Conservation (phyloP, 2,797 vertebrate genomes). For the Falco berigora region DNA sequence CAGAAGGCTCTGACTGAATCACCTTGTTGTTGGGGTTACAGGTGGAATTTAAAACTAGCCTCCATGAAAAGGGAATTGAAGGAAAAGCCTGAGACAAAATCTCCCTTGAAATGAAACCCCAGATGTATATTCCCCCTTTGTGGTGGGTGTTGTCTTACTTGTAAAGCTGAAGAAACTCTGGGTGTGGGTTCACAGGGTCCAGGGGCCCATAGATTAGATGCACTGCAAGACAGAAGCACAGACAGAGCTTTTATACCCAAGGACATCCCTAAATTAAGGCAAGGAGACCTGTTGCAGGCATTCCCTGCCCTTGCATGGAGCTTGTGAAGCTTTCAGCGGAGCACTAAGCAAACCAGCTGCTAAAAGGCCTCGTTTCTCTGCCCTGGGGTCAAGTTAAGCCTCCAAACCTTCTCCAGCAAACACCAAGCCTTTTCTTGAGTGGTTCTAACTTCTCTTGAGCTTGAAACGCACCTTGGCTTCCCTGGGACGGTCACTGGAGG, state of each 20-base stretch:
- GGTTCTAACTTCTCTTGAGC: background rate
- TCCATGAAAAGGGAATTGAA: background rate
- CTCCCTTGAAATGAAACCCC: background rate
- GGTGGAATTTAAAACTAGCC: background rate
- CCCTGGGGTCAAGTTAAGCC: background rate
- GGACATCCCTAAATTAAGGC: background rate
- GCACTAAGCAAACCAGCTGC: background rate
- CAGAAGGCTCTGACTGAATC: background rate
- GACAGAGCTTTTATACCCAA: background rate
- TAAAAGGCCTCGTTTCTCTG: background rate
- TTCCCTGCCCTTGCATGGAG: accelerated
- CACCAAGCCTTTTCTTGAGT: background rate
- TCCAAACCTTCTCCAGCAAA: background rate
- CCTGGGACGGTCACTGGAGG: background rate
- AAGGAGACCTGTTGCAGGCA: background rate
- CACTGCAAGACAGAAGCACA: slow-evolving; percentile 74
- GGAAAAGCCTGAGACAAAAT: background rate
- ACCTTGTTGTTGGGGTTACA: background rate
- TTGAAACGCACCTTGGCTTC: background rate
- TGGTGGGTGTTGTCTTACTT: slow-evolving; percentile 74
- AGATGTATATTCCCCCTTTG: accelerated
- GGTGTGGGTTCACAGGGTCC: slow-evolving; percentile 92
- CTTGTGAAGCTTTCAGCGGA: background rate
- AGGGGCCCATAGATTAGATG: slow-evolving; percentile 95
- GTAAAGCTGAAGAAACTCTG: slow-evolving; percentile 90